Percentiles rank a stretch among this genome's conserved stretches.
Evolutionary conservation across 37 sponge, comb jelly and placozoan species (phyloP).

Genomic region (Eunapius fragilis): DNA sequence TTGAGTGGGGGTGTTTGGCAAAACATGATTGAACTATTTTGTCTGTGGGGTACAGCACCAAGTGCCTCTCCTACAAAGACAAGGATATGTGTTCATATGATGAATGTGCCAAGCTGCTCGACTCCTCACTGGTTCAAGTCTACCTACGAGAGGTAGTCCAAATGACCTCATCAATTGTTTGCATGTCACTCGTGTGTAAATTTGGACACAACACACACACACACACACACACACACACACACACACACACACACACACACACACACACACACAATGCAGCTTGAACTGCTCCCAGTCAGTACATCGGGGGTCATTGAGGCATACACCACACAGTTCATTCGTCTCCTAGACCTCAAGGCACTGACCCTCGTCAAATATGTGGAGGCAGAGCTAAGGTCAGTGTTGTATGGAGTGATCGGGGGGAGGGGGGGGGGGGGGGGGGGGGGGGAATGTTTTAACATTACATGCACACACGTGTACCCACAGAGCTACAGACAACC

Average conservation of each 20-base stretch:
- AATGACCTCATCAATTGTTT: background rate
- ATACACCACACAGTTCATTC: conserved; percentile 55
- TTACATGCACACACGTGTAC: too few relatives aligned
- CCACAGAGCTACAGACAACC: background rate
- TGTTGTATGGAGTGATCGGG: background rate
- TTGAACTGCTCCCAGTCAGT: conserved; percentile 29
- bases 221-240: background rate
- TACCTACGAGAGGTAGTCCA: background rate
- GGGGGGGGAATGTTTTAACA: too few relatives aligned
- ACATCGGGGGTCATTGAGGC: conserved; percentile 53
- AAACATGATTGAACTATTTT: too few relatives aligned
- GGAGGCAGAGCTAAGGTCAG: conserved; percentile 45
- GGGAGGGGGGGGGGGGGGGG: too few relatives aligned
- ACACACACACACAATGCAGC: conserved; percentile 15
- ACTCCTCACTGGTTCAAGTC: background rate
- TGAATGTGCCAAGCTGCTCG: background rate
- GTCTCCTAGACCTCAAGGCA: conserved; percentile 63
- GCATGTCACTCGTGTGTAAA: background rate
- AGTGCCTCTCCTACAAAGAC: background rate
- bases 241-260: conserved; percentile 6
- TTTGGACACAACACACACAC: background rate
- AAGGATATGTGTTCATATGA: background rate
- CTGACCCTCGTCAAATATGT: conserved; percentile 67
- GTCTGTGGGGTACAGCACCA: too few relatives aligned
- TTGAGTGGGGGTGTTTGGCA: too few relatives aligned